Base-by-base conservation (phyloP, 30 jellyfish, hydroid and myxozoan genomes). In the Chrysaora quinquecirrha region DNA sequence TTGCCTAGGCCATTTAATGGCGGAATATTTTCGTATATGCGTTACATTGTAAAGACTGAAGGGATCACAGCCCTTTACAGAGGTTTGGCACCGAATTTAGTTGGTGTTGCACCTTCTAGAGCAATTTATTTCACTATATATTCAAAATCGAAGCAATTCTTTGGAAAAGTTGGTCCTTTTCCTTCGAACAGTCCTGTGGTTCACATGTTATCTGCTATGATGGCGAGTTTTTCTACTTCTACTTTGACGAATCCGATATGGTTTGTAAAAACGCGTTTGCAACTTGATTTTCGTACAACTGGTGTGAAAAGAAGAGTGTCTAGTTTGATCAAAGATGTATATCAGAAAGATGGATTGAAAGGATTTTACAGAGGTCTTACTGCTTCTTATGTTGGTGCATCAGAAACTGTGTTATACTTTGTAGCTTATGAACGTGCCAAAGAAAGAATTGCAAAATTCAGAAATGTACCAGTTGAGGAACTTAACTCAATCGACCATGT, bases 71-170 rank as follows among this genome's bases (percentile, higher is more conserved):
- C 96, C 19, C 85, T 94, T 0, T 94, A 94, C 75, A 88, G 86
- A 66, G 99, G 99, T 24, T 80, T 94, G 32, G 85, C 80, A 47
- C 99, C 99, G 35, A 94, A 94, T 58, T 50, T 94, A 73, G 87
- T 94, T 58, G 99, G 99, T 24, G 96, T 94, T 68, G 99, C 99
- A 1, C 99, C 99, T 0, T 71, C 97, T 31, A 87, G 99, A 64
- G 99, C 99, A 6, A 94, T 88, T 29, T 94, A 94, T 77, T 94
- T 94, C 78, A 77, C 99, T 34, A 87, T 94, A 20, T 94, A 94
- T 78, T 58, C 99, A 18, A 87, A 87, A 56, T 28, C 97, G 43
- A 94, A 94, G 78, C 34, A 76, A 32, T 63, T 84, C 70, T 54
- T 69, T 6, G 88, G 96, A 2, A 62, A 20, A 71, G 67, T 48